Conservation (phyloP, 1,140 invertebrate species). For the Pachyrhynchus sulphureomaculatus region DNA sequence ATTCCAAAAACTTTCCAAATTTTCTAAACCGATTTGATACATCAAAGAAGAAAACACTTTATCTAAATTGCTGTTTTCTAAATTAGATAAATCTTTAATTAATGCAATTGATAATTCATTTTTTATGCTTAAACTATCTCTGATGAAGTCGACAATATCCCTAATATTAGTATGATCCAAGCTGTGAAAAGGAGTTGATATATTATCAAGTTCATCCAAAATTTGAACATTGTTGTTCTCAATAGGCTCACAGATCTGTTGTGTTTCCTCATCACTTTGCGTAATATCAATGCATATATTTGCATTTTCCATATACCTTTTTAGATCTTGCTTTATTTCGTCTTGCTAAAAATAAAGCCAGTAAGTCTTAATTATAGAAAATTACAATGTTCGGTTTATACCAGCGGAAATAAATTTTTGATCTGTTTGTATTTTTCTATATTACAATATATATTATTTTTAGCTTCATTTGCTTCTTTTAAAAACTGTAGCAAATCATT, state of each 20-base stretch:
- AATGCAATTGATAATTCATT: conserved; percentile 9
- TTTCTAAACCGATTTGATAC: conserved; percentile 10
- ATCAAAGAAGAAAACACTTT: conserved; percentile 12
- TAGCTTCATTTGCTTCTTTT: conserved; percentile 14
- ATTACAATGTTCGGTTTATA: not conserved
- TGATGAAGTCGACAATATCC: conserved; percentile 22
- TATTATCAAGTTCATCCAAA: not conserved
- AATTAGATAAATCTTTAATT: conserved; percentile 10
- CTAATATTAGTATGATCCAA: not conserved
- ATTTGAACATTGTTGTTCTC: not conserved
- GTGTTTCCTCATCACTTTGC: conserved; percentile 23
- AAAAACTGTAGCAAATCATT: conserved; percentile 17
- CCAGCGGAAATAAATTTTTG: conserved; percentile 22
- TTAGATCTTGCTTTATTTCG: conserved; percentile 7
- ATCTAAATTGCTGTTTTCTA: conserved; percentile 2
- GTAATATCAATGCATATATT: conserved; percentile 18
- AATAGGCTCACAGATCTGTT: not conserved
- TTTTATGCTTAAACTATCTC: conserved; percentile 22
- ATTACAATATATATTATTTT: conserved; percentile 17
- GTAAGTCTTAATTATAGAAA: not conserved
- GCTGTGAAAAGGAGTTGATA: not conserved
- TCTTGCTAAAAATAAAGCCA: conserved; percentile 9
- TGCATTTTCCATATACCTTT: not conserved
- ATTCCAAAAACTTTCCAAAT: conserved; percentile 13
- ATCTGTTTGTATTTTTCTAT: conserved; percentile 11